These are phyloP conservation scores for Lasaia peninsularis DNA, from an alignment of 1,140 invertebrate genomes.

Conservation along the genomic window DNA sequence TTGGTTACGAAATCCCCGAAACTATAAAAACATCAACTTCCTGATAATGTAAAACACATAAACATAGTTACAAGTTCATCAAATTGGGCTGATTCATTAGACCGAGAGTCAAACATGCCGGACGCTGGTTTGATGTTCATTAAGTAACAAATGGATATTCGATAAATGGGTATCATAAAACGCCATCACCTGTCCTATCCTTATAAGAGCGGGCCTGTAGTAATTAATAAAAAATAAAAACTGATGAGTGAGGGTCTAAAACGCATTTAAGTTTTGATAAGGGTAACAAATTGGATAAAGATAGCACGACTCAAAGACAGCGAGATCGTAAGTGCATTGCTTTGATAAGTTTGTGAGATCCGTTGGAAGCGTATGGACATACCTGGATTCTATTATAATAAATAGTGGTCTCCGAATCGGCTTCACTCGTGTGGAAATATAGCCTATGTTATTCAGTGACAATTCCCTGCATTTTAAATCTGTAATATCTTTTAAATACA, in stretches of 20 bases:
- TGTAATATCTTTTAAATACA: no score
- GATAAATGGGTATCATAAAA: conserved; percentile 37
- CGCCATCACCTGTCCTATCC: conserved; percentile 40
- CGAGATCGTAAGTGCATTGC: conserved; percentile 75
- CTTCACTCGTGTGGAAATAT: no score
- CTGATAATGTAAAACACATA: background rate
- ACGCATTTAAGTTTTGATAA: conserved; percentile 77
- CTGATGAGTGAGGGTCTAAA: conserved; percentile 58
- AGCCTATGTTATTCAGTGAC: no score
- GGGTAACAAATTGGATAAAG: conserved; percentile 77
- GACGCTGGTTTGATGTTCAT: conserved; percentile 34
- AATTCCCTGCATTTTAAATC: no score
- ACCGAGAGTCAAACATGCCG: conserved; percentile 1
- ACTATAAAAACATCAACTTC: no score
- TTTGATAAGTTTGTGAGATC: conserved; percentile 57
- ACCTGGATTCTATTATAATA: background rate
- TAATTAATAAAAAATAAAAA: conserved; percentile 73
- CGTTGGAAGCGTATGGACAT: conserved; percentile 21
- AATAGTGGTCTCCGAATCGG: no score
- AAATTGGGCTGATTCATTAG: conserved; percentile 29
- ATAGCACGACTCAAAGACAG: conserved; percentile 64
- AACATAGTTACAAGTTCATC: conserved; percentile 19
- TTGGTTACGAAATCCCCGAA: no score
- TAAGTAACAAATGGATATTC: conserved; percentile 45
- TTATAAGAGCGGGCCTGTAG: conserved; percentile 36